Conservation (phyloP, 2,888 invertebrate genomes). For the Hyalella azteca region DNA sequence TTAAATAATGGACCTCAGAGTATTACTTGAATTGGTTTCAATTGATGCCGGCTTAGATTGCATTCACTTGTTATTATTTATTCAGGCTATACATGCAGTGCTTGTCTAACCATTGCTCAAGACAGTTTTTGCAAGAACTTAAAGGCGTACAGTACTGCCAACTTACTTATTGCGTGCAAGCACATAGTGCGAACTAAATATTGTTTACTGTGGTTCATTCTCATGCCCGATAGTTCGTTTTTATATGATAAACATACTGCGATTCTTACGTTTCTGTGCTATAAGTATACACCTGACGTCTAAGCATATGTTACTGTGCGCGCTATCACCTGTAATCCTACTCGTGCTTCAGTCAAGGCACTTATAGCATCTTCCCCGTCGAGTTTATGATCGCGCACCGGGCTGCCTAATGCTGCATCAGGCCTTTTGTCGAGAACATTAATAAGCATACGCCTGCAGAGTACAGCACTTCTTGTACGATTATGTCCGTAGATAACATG, state of each 20-base stretch:
- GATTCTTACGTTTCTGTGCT: background rate
- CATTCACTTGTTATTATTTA: no score
- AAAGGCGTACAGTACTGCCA: no score
- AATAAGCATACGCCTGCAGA: constrained; percentile 22
- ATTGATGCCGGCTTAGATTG: no score
- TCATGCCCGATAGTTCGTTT: background rate
- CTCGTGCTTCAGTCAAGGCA: background rate
- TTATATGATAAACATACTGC: background rate
- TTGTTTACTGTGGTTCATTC: no score
- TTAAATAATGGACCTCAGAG: no score
- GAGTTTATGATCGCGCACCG: background rate
- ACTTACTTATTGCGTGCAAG: no score
- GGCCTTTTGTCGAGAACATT: background rate
- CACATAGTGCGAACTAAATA: no score
- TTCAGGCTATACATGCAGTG: no score
- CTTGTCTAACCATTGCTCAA: no score
- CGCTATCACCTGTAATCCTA: constrained; percentile 1
- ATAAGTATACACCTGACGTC: background rate
- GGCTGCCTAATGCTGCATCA: background rate
- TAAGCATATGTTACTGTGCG: background rate
- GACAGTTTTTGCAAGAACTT: no score
- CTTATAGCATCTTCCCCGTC: background rate
- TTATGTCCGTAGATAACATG: background rate
- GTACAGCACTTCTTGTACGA: constrained; percentile 27
- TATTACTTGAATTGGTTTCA: no score